Percentiles rank a stretch among this genome's conserved stretches.
These are phyloP conservation scores for Polyergus mexicanus DNA, from an alignment of 1,140 invertebrate genomes.

Conservation along the genomic window DNA sequence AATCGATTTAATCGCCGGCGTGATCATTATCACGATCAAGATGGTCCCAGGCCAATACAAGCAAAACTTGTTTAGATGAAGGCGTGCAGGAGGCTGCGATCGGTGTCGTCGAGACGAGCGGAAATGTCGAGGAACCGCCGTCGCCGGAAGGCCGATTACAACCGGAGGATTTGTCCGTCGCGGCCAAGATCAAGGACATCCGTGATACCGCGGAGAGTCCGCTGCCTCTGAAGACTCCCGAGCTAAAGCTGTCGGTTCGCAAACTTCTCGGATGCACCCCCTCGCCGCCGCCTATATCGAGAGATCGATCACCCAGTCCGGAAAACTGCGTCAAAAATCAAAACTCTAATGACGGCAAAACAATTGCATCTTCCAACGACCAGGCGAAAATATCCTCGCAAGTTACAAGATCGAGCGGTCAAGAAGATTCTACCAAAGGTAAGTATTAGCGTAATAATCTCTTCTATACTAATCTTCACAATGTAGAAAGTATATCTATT, in stretches of 20 bases:
- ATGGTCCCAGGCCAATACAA: constrained; percentile 46
- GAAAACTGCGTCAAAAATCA: constrained; percentile 72
- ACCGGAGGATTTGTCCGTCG: constrained; percentile 81
- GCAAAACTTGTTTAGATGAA: constrained; percentile 76
- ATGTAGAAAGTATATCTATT: neutral
- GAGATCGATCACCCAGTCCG: constrained; percentile 74
- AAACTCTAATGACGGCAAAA: constrained; percentile 60
- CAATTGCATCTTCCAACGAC: constrained; percentile 47
- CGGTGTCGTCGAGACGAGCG: constrained; percentile 55
- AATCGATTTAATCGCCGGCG: constrained; percentile 32
- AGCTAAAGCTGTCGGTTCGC: constrained; percentile 81
- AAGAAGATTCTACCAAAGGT: constrained; percentile 73
- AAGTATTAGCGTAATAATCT: constrained; percentile 18
- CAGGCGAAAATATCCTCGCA: constrained; percentile 62
- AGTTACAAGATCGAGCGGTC: constrained; percentile 66
- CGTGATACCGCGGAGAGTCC: constrained; percentile 51
- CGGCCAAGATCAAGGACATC: constrained; percentile 75
- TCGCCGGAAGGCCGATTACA: constrained; percentile 80
- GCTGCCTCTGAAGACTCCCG: constrained; percentile 77
- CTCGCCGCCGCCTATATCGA: constrained; percentile 77
- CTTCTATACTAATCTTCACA: neutral
- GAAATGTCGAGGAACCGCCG: constrained; percentile 64
- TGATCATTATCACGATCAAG: neutral
- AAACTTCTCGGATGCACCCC: constrained; percentile 82
- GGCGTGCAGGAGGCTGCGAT: constrained; percentile 56